phyloP scores from a whole-genome alignment of 2,888 invertebrate species.

The Synanthedon andrenaeformis region DNA sequence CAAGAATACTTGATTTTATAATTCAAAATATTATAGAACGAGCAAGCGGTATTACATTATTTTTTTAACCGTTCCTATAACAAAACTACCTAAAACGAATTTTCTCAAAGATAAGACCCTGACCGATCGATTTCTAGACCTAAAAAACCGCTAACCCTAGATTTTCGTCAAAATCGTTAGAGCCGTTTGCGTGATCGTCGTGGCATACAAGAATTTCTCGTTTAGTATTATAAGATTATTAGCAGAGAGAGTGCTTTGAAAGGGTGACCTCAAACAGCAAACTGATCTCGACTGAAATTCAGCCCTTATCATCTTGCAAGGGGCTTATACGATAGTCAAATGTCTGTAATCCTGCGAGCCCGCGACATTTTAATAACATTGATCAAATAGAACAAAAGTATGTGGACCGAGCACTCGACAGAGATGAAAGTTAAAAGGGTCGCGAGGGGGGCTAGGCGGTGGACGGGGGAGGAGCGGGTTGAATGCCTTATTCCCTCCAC shows the following conservation, averaged over 20 bases:
- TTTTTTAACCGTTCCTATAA: too few relatives aligned
- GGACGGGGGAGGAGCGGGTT: slow-evolving; percentile 47
- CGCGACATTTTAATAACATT: slow-evolving; percentile 71
- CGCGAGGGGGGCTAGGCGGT: slow-evolving; percentile 40
- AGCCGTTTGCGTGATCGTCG: too few relatives aligned
- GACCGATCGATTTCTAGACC: too few relatives aligned
- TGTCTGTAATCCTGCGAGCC: slow-evolving; percentile 60
- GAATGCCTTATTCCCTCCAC: slow-evolving; percentile 71
- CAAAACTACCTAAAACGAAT: too few relatives aligned
- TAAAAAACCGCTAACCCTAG: too few relatives aligned
- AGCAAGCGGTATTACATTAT: too few relatives aligned
- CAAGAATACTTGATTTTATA: too few relatives aligned
- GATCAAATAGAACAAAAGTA: slow-evolving; percentile 72
- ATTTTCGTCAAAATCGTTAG: too few relatives aligned
- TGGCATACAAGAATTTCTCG: too few relatives aligned
- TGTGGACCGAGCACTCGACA: slow-evolving; percentile 70
- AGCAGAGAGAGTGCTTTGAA: background rate
- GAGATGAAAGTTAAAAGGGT: slow-evolving; percentile 72
- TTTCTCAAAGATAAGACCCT: too few relatives aligned
- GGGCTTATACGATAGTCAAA: slow-evolving; percentile 54
- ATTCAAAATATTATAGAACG: too few relatives aligned
- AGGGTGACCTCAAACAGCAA: background rate
- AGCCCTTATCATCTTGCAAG: slow-evolving; percentile 12
- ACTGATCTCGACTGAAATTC: background rate
- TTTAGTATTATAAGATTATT: too few relatives aligned